Evolutionary conservation across 2,797 vertebrate genomes (phyloP).

Genomic region (Myotis myotis): DNA sequence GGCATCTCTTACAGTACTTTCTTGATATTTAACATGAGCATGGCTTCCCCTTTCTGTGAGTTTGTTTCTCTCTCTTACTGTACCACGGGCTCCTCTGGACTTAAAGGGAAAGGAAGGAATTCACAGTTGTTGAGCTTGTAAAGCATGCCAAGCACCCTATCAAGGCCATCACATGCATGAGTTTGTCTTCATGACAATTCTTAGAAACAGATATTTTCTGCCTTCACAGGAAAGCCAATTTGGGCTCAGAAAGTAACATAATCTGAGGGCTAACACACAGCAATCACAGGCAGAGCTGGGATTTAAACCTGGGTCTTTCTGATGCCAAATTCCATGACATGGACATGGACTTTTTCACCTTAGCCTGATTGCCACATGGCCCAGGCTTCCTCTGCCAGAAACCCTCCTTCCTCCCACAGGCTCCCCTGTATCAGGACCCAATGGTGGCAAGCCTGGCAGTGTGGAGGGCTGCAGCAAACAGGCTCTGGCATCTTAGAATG

Average conservation of each 20-base stretch:
- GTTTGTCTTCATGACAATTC: not conserved
- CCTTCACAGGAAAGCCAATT: not conserved
- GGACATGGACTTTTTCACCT: not conserved
- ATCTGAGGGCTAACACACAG: not conserved
- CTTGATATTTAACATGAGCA: not conserved
- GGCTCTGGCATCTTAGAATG: slow-evolving; percentile 79
- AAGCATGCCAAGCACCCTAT: not conserved
- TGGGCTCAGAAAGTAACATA: not conserved
- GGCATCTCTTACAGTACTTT: not conserved
- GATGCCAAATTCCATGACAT: not conserved
- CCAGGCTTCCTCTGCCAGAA: slow-evolving; percentile 36
- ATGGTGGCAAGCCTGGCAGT: slow-evolving; percentile 70
- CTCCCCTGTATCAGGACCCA: not conserved
- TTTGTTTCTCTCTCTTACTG: not conserved
- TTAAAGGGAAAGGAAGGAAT: not conserved
- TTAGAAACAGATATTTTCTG: not conserved
- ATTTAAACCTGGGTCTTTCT: not conserved
- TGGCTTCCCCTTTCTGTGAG: not conserved
- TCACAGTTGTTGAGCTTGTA: not conserved
- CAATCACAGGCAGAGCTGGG: not conserved
- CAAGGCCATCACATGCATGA: not conserved
- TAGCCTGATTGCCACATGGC: not conserved
- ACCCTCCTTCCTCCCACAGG: not conserved
- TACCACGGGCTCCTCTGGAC: not conserved
- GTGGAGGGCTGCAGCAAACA: slow-evolving; percentile 73